Base-by-base conservation (phyloP, 2,888 invertebrate genomes). In the Polymixis lichenea region DNA sequence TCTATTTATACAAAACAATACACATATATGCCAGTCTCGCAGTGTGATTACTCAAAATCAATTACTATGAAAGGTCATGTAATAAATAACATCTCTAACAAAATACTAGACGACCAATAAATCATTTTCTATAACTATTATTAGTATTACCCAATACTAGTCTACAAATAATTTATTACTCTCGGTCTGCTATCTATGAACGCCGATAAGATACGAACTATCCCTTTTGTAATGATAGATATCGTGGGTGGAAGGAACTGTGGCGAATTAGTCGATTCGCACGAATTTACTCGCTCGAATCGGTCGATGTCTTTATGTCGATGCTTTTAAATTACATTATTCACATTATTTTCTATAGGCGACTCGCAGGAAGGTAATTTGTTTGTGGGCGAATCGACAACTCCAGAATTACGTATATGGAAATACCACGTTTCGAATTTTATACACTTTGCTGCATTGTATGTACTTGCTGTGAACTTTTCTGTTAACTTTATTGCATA, bases 51-150 rank as follows among this genome's bases (percentile, higher is more conserved):
- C 49, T n/a, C 32, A 5, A 17, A 62, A 64, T 25, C 9, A 25
- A 75, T 46, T 60, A 75, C 32, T 11, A 13, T 9, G 4, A 51
- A 25, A 75, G 62, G 46, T 49, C 76, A 75, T 8, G 3, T 55
- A 76, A 64, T 56, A n/a, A 49, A 64, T 56, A 4, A 75, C 17
- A 43, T 2, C n/a, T 49, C 13, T 25, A 43, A 43, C 5, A 38
- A 28, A 53, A 8, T 9, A n/a, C 22, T n/a, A 19, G 9, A 38
- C 25, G 51, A 60, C 19, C 9, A 74, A 38, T 49, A 76, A 46
- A 75, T 62, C 49, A 55, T 1, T 61, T 11, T 75, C 8, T 53
- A 25, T 32, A 0, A 22, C 25, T 49, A 75, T 46, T 58, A 53
- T 8, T 28, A n/a, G 15, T 74, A 51, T 25, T 11, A 25, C 15